Conservation (phyloP, 2,888 invertebrate species). For the Neocrepidodera transversa region DNA sequence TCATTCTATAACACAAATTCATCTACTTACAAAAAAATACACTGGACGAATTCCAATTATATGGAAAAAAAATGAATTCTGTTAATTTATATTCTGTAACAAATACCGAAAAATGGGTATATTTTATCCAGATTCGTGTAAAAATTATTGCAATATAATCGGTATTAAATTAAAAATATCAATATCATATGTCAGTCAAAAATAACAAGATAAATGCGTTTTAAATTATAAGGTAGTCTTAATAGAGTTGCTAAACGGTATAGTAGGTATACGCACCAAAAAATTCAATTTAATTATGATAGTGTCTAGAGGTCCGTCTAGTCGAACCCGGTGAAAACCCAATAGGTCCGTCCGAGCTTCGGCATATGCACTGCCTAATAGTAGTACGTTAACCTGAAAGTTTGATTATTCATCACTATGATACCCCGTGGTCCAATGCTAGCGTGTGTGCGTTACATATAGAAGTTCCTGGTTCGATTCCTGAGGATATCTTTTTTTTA, state of each 20-base stretch:
- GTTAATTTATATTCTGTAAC: neutral
- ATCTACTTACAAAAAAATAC: neutral
- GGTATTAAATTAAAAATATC: constrained; percentile 16
- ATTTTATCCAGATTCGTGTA: neutral
- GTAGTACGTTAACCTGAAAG: too few species aligned
- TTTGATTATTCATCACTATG: too few species aligned
- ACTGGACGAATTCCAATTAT: neutral
- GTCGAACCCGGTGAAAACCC: too few species aligned
- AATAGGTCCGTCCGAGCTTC: too few species aligned
- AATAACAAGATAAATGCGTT: constrained; percentile 17
- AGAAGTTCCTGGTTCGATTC: too few species aligned
- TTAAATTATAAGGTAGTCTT: constrained; percentile 11
- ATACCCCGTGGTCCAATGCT: too few species aligned
- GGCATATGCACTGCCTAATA: too few species aligned
- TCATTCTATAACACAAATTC: neutral
- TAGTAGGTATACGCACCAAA: neutral
- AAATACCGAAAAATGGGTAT: neutral
- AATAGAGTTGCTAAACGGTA: too few species aligned
- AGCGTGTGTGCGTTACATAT: too few species aligned
- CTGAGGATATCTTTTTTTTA: too few species aligned
- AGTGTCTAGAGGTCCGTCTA: too few species aligned
- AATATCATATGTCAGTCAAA: constrained; percentile 20
- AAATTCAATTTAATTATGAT: too few species aligned
- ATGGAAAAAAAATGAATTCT: neutral
- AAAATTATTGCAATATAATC: constrained; percentile 18